A percentile compares a stretch with the other conserved stretches of the same genome.
Conservation (phyloP, 2,797 vertebrate genomes). For the Chelidonichthys spinosus region DNA sequence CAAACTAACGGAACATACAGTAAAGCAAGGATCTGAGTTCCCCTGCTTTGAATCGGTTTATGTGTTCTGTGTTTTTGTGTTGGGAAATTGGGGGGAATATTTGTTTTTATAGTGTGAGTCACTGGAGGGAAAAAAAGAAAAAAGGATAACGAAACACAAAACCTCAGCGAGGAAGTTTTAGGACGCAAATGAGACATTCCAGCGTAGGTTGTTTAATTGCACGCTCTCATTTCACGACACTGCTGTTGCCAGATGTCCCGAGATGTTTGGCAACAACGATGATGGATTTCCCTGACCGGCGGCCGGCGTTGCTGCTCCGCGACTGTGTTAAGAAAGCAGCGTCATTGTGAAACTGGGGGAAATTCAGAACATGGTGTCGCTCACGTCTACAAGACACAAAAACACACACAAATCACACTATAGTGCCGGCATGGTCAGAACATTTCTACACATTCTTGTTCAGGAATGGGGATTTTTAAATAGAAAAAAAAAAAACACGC, state of each 20-base stretch:
- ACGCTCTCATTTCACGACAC: slow-evolving; percentile 34
- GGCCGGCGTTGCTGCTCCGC: slow-evolving; percentile 38
- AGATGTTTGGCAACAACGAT: slow-evolving; percentile 61
- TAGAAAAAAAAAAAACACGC: no score
- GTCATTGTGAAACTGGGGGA: slow-evolving; percentile 63
- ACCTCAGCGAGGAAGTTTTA: slow-evolving; percentile 62
- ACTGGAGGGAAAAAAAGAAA: slow-evolving; percentile 40
- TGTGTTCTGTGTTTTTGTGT: slow-evolving; percentile 48
- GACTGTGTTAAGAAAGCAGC: slow-evolving; percentile 50
- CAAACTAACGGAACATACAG: slow-evolving; percentile 31
- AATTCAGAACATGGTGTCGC: slow-evolving; percentile 40
- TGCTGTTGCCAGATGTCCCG: slow-evolving; percentile 48
- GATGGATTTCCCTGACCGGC: slow-evolving; percentile 60
- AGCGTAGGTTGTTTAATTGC: slow-evolving; percentile 62
- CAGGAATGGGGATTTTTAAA: no score
- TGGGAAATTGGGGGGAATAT: slow-evolving; percentile 54
- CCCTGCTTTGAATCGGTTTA: slow-evolving; percentile 45
- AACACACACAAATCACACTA: slow-evolving; percentile 10
- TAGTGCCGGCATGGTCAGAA: neutral
- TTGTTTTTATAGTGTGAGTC: slow-evolving; percentile 65
- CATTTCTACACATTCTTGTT: neutral
- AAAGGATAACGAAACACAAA: slow-evolving; percentile 63
- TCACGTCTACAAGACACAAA: slow-evolving; percentile 31
- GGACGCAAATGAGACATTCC: slow-evolving; percentile 66
- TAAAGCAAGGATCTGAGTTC: slow-evolving; percentile 22